Base-by-base conservation (phyloP, 2,888 invertebrate species). In the Macrosoma leucophasiata region DNA sequence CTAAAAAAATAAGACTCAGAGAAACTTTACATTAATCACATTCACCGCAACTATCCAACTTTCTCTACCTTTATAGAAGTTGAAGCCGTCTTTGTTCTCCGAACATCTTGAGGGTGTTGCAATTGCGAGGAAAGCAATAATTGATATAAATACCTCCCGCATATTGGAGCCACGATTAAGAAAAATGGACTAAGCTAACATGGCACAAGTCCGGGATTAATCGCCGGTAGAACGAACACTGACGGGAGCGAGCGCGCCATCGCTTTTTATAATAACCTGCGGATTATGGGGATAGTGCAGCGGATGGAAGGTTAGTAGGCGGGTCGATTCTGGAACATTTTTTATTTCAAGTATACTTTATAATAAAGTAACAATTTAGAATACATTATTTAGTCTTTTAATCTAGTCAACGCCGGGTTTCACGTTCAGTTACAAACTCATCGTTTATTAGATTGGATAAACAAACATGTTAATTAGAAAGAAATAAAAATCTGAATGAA, bases 61-160 rank as follows among this genome's bases (percentile, higher is more conserved):
- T 30, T 27, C 12, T 32, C 27, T 57, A 81, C 82, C 82, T 78
- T 82, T 82, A 49, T 81, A 81, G 48, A 69, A 76, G 60, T 81
- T 82, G 56, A 79, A 78, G 39, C 77, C 81, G 39, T 79, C 78
- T 45, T 70, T 77, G 21, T 70, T 71, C 26, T 75, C 76, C 5
- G 71, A 58, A 39, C 66, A 56, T 49, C 61, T 60, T 25, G 48
- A 52, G 11, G 63, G 46, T 13, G 52, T 50, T 8, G 61, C 49
- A n/a, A 68, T 41, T 3, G 52, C 68, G 19, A 70, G 47, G 13
- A 78, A 43, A 34, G 66, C 66, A 32, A 78, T 50, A 54, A 78
- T 62, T 52, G 73, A 70, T 54, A 78, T 52, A 48, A 76, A 68
- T 55, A 67, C 55, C 40, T 76, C 69, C 55, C 68, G 64, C 79